Evolutionary conservation across 2,888 invertebrate species (phyloP).

Genomic region (Clepsis dumicolana): DNA sequence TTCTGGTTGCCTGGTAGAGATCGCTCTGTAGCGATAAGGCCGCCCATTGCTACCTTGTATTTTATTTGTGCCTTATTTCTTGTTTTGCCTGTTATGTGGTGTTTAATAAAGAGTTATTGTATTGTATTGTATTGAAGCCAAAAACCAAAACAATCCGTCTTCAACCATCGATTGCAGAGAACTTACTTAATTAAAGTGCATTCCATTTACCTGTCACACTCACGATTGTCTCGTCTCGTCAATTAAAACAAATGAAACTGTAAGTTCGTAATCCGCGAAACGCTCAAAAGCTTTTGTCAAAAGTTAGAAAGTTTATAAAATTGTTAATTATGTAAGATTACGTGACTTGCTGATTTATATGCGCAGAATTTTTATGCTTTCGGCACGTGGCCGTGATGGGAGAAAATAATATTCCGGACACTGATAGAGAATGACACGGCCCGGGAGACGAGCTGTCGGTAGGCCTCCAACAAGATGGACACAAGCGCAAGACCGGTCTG

Average conservation of each 20-base stretch:
- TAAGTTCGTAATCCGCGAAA: slow-evolving; percentile 17
- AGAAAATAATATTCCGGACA: background rate
- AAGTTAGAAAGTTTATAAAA: slow-evolving; percentile 32
- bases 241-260: slow-evolving; percentile 41
- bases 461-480: no score
- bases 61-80: no score
- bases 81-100: no score
- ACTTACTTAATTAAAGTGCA: background rate
- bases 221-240: slow-evolving; percentile 21
- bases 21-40: no score
- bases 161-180: background rate
- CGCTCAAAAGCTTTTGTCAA: slow-evolving; percentile 27
- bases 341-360: slow-evolving; percentile 5
- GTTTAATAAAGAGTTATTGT: no score
- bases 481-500: no score
- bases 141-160: background rate
- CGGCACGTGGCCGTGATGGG: background rate
- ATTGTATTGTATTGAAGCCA: no score
- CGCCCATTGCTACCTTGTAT: no score
- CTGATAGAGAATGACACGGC: no score
- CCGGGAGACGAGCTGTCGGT: no score
- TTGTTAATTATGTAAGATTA: slow-evolving; percentile 18
- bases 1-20: no score
- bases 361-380: slow-evolving; percentile 3
- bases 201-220: slow-evolving; percentile 19